Evolutionary conservation across 2,888 invertebrate species (phyloP), one percentile per base, ranked within the genome.

Genomic region (Apomyelois bistriatella): DNA sequence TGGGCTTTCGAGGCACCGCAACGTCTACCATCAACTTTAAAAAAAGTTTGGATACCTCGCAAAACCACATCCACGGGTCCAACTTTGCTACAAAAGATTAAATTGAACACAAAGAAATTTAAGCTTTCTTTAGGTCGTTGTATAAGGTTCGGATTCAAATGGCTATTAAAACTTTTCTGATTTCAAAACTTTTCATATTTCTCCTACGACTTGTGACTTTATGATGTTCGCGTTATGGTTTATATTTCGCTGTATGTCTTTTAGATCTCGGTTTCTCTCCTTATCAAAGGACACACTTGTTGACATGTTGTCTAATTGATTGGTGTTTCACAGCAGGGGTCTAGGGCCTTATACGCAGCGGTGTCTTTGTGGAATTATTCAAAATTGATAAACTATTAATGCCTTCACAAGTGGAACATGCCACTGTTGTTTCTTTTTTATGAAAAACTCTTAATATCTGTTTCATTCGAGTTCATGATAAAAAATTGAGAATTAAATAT

Each of bases 301-400:
- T 90, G 90, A 90, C 89, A 90, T 87, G 88, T 88, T 88, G 82
- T 89, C 88, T 90, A 89, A 90, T 90, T 90, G 90, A 90, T 89
- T 82, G 88, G 88, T 84, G 84, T 80, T 85, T 83, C 90, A 67
- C 90, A 67, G 86, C 74, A 82, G 89, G 90, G 85, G 83, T 80
- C 80, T 80, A 77, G 75, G 76, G 82, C 68, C 72, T 70, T 80
- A 82, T 79, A 76, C 74, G 76, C 70, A 76, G 82, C 89, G 89
- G 89, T 73, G 63, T 74, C 85, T 89, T 90, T 90, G 82, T 74
- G 78, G 81, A 84, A 83, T 89, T 83, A 87, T 89, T 79, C 74
- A 75, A 88, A 88, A 88, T 87, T 89, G 85, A 89, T 88, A 87
- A 85, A 82, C 84, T 82, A 80, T 85, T 81, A 83, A 87, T 85